Conservation (phyloP, 2,888 invertebrate genomes). For the Deladenus siricidicola region DNA sequence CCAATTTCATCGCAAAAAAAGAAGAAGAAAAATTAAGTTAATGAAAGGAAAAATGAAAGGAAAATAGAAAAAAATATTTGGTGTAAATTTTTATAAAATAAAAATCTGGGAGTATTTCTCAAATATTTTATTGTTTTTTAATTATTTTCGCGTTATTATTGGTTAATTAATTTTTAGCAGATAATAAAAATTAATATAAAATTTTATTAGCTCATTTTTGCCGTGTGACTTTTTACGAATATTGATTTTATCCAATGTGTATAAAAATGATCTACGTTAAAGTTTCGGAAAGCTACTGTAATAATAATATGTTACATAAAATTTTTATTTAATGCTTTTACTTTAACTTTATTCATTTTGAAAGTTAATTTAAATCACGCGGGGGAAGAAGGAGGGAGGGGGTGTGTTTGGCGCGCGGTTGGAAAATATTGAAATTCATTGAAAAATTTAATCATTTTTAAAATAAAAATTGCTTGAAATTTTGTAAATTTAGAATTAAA, state of each 20-base stretch:
- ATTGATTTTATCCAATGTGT: no score
- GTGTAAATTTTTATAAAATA: not conserved
- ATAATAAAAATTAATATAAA: not conserved
- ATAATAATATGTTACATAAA: not conserved
- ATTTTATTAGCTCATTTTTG: no score
- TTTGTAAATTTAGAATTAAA: no score
- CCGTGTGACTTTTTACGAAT: no score
- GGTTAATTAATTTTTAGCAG: not conserved
- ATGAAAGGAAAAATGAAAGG: not conserved
- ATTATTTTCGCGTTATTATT: not conserved
- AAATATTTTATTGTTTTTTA: not conserved
- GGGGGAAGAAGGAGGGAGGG: no score
- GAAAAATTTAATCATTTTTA: no score
- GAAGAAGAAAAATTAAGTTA: not conserved
- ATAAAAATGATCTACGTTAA: no score
- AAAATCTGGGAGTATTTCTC: not conserved
- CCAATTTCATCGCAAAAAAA: not conserved
- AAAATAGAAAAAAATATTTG: not conserved
- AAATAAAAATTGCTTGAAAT: no score
- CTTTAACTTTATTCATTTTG: not conserved
- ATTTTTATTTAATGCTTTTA: not conserved
- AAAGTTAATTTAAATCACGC: no score
- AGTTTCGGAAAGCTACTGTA: no score
- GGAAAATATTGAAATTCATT: no score
- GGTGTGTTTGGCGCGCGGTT: no score